Evolutionary conservation across 1,140 invertebrate genomes (phyloP).

Genomic region (Drosophila sp.): DNA sequence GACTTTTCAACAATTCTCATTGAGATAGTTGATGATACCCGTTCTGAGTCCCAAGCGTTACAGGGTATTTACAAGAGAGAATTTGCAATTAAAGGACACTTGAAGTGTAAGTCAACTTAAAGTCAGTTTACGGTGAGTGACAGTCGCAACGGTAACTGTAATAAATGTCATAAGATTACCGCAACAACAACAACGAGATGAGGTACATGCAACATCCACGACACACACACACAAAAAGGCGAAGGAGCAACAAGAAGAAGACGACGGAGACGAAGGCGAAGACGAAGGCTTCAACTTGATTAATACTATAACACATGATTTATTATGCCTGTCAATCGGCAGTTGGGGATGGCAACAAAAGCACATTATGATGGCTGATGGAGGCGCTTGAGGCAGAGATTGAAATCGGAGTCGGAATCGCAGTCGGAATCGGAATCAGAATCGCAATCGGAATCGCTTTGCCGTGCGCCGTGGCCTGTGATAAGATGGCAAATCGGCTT

Average conservation of each 20-base stretch:
- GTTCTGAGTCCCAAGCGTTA: neutral
- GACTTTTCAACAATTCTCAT: too few relatives aligned
- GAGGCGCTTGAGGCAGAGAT: constrained; percentile 58
- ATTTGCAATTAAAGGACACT: constrained; percentile 66
- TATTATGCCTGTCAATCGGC: constrained; percentile 80
- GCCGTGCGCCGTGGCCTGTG: constrained; percentile 55
- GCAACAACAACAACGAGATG: constrained; percentile 50
- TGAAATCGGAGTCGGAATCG: constrained; percentile 45
- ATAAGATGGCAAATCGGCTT: constrained; percentile 82
- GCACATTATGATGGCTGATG: constrained; percentile 71
- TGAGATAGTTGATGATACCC: too few relatives aligned
- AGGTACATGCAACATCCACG: constrained; percentile 31
- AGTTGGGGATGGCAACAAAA: constrained; percentile 49
- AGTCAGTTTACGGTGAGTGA: constrained; percentile 50
- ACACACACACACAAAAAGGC: too few relatives aligned
- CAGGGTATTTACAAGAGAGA: constrained; percentile 14
- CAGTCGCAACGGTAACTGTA: constrained; percentile 55
- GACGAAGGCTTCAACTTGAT: constrained; percentile 65
- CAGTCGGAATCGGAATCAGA: constrained; percentile 44
- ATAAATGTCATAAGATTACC: constrained; percentile 80
- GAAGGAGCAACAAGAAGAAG: constrained; percentile 42
- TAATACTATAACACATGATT: constrained; percentile 83
- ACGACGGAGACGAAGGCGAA: too few relatives aligned
- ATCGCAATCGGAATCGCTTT: constrained; percentile 38
- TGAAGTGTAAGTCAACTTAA: constrained; percentile 38